Evolutionary conservation across 2,113 vertebrate genomes (phyloP), one percentile per base, ranked within the genome.

Genomic region (Spea multiplicata): DNA sequence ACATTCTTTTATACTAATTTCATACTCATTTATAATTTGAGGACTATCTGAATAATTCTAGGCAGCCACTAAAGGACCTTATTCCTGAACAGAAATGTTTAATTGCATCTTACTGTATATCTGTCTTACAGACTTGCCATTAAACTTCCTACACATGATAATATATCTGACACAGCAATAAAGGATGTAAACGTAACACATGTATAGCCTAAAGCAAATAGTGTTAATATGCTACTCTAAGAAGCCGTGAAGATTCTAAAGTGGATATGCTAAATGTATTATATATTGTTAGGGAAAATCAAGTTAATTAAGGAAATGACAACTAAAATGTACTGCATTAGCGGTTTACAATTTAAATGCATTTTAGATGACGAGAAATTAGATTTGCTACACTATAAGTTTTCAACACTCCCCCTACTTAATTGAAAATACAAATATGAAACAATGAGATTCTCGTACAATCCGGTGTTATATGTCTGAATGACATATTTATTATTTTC

Each of bases 211-310:
- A n/a, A 44, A 75, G 73, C 61, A 44, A 66, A 64, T 10, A 50
- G n/a, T 50, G 47, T 65, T 74, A 74, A 74, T 74, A 65, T 61
- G 73, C 47, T 74, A 62, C 72, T 74, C 48, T 47, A 74, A n/a
- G 64, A 75, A 75, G 59, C 57, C 66, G 73, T 66, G 73, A 74
- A 17, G 17, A 75, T 65, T 75, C n/a, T 66, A 52, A 50, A 75
- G 44, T 4, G 73, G 48, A 64, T 49, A 44, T 65, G 17, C 12
- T 44, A 47, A 47, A 49, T 9, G 73, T 17, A 65, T 44, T 17
- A 46, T 46, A 44, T 5, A 73, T 73, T 12, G 10, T 53, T 17
- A 62, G 71, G 8, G 46, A 74, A 30, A 30, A 62, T 65, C 48
- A 61, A 65, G n/a, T 74, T 64, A 74, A 74, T 74, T 47, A 64